These are phyloP conservation scores for Eristalis tenax DNA, from an alignment of 2,888 invertebrate species.

Conservation along the genomic window DNA sequence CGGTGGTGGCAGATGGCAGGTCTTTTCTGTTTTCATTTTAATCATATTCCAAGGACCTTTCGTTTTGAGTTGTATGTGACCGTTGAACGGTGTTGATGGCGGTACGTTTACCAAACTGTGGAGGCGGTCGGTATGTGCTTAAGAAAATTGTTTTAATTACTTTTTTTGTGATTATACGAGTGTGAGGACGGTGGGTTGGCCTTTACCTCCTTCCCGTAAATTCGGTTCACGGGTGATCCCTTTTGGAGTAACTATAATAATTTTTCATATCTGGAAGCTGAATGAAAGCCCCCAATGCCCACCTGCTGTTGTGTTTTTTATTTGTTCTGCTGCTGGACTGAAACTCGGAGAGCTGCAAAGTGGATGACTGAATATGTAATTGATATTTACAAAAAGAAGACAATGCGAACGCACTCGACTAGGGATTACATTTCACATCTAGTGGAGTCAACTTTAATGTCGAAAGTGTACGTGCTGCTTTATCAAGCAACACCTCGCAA, in stretches of 20 bases:
- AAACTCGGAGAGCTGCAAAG: background rate
- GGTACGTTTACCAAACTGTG: background rate
- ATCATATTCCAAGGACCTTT: constrained; percentile 32
- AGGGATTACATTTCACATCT: no score
- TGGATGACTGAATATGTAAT: background rate
- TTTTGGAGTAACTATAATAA: constrained; percentile 4
- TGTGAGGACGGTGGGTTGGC: background rate
- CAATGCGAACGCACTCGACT: no score
- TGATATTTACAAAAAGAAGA: background rate
- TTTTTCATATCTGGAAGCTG: background rate
- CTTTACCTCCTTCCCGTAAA: background rate
- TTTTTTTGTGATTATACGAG: constrained; percentile 6
- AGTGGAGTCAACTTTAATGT: no score
- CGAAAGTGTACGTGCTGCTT: no score
- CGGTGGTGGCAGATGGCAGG: constrained; percentile 32
- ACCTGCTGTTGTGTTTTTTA: background rate
- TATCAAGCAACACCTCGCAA: no score
- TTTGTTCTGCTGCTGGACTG: background rate
- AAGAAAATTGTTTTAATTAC: constrained; percentile 25
- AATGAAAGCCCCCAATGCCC: background rate
- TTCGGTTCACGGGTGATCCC: background rate
- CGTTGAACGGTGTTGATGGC: constrained; percentile 14
- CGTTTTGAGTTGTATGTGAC: constrained; percentile 21
- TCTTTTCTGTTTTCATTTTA: constrained; percentile 14
- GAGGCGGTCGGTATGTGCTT: background rate